Evolutionary conservation across 2,888 invertebrate genomes (phyloP), one percentile per base, ranked within the genome.

Genomic region (Corythucha ciliata): DNA sequence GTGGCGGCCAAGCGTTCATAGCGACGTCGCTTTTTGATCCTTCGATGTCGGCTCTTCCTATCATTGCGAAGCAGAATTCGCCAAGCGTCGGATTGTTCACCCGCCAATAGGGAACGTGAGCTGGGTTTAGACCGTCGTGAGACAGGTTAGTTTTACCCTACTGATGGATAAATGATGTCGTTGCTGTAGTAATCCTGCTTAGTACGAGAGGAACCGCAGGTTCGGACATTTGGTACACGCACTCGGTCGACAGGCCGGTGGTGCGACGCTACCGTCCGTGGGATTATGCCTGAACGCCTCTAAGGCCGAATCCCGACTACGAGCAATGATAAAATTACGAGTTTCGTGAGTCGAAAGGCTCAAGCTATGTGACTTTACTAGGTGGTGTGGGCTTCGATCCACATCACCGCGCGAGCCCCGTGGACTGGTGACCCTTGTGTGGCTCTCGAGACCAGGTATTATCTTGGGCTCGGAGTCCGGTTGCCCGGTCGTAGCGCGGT

Each of bases 61-160:
- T 57, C 58, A 58, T 58, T 52, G 50, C 56, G 77, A 78, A 77
- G 78, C 78, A 74, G 74, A 79, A 78, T 74, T 78, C 73, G 70
- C 75, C 72, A 78, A 78, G 78, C 72, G 77, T 79, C 72, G 77
- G 77, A 79, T 79, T 79, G 77, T 78, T 79, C 76, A 77, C 75
- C 76, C 76, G 71, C 72, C 29, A 52, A 55, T 34, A 52, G 55
- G 52, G 52, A 55, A 55, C 56, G 58, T 57, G 59, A 59, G 54
- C 57, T 59, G 57, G 74, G 74, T 74, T 77, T 75, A 75, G 75
- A 76, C 74, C 73, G 74, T 76, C 75, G 74, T 73, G 74, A 74
- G 74, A 74, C 72, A 74, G 73, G 73, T 74, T 72, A 74, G 72
- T 74, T 74, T 75, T 74, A 74, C 72, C 73, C 73, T 73, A 73